Conservation (phyloP, 1,140 invertebrate genomes). For the Ladona fulva region DNA sequence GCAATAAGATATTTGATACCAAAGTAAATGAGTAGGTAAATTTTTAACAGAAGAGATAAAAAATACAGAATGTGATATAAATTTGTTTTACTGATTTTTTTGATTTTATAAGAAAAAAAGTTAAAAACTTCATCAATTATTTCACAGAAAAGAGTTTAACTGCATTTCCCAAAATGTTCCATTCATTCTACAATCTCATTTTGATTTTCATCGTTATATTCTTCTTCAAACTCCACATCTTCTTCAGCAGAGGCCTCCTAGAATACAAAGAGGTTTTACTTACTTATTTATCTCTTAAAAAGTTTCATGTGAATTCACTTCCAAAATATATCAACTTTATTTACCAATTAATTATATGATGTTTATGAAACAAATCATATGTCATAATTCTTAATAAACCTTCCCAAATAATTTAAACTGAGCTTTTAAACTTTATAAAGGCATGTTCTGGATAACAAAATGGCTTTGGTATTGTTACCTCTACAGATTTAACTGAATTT, state of each 20-base stretch:
- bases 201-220: conserved; percentile 15
- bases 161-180: neutral
- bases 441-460: neutral
- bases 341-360: conserved; percentile 41
- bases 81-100: too few relatives aligned
- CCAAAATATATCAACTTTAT: conserved; percentile 39
- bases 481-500: too few relatives aligned
- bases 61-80: too few relatives aligned
- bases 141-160: too few relatives aligned
- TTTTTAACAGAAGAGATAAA: too few relatives aligned
- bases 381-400: conserved; percentile 28
- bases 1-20: too few relatives aligned
- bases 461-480: neutral
- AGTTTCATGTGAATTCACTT: conserved; percentile 26
- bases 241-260: conserved; percentile 31
- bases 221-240: conserved; percentile 30
- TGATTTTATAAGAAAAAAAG: too few relatives aligned
- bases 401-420: neutral
- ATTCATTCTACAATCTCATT: neutral
- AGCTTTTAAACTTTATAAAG: neutral
- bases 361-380: conserved; percentile 53
- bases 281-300: neutral
- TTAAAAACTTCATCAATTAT: too few relatives aligned
- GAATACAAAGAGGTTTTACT: neutral
- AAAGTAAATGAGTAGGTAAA: too few relatives aligned